These are phyloP conservation scores for Clamator glandarius DNA, from an alignment of 2,797 vertebrate genomes.

Conservation along the genomic window DNA sequence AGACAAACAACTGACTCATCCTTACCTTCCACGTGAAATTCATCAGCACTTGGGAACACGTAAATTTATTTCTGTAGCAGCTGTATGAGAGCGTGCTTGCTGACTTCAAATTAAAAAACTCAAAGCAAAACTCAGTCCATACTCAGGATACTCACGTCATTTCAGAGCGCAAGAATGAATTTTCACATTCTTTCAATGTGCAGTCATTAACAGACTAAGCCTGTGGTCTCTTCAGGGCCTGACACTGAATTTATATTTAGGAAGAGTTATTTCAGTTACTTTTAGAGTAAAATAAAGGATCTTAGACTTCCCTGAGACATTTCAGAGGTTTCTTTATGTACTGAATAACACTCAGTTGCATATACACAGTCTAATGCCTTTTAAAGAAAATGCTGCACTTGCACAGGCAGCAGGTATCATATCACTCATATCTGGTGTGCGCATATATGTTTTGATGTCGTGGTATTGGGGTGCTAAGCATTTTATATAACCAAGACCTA, in stretches of 20 bases:
- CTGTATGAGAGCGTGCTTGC: background rate
- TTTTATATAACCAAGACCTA: background rate
- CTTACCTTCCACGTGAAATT: background rate
- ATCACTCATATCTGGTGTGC: accelerated
- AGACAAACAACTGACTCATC: background rate
- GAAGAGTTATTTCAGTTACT: background rate
- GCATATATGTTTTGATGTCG: background rate
- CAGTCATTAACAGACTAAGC: background rate
- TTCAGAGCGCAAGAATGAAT: background rate
- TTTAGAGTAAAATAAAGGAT: background rate
- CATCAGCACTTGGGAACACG: background rate
- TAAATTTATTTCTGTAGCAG: background rate
- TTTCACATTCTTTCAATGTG: background rate
- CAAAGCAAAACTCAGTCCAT: background rate
- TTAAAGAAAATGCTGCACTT: background rate
- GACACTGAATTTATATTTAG: background rate
- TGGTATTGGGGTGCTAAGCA: background rate
- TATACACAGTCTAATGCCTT: background rate
- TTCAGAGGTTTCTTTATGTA: background rate
- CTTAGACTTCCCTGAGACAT: background rate
- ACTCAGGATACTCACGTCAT: background rate
- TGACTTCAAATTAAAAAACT: background rate
- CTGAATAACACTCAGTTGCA: background rate
- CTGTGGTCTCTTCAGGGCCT: background rate
- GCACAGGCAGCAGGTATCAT: background rate